phyloP scores from a whole-genome alignment of 92 coral and sea anemone genomes.

The Galaxea fascicularis region DNA sequence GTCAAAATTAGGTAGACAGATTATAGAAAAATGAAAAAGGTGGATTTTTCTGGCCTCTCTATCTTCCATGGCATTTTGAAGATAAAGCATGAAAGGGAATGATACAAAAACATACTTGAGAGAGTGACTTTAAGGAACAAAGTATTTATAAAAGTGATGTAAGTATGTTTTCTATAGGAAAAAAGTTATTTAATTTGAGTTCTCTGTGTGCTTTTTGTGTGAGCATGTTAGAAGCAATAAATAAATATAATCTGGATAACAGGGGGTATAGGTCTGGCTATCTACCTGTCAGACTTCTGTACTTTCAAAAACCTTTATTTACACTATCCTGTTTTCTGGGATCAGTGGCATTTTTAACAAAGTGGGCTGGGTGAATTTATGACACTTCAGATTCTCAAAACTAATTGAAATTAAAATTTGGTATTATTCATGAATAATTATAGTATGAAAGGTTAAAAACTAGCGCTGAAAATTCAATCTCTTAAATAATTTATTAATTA shows the following conservation, averaged over 20 bases:
- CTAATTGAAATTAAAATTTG: too few species aligned
- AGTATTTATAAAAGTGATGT: slow-evolving; percentile 40
- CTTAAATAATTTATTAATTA: not conserved
- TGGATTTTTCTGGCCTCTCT: not conserved
- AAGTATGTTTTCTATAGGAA: slow-evolving; percentile 7
- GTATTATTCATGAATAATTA: not conserved
- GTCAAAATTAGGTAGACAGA: too few species aligned
- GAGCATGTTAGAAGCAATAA: not conserved
- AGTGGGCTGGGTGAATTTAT: not conserved
- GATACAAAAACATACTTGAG: slow-evolving; percentile 3
- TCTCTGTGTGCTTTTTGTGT: not conserved
- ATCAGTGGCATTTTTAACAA: slow-evolving; percentile 8
- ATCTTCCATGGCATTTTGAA: not conserved
- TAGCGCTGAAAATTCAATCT: not conserved
- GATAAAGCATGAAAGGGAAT: slow-evolving; percentile 3
- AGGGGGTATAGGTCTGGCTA: not conserved
- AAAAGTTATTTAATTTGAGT: slow-evolving; percentile 27
- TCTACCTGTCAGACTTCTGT: not conserved
- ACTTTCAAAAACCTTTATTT: not conserved
- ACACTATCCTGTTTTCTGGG: not conserved
- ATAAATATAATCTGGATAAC: not conserved
- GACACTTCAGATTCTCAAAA: not conserved
- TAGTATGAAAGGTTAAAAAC: not conserved
- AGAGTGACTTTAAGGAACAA: slow-evolving; percentile 1
- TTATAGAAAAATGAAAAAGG: not conserved